A percentile compares a stretch with the other conserved stretches of the same genome.
Conservation (phyloP, 2,113 vertebrate species). For the Bothrops jararaca region DNA sequence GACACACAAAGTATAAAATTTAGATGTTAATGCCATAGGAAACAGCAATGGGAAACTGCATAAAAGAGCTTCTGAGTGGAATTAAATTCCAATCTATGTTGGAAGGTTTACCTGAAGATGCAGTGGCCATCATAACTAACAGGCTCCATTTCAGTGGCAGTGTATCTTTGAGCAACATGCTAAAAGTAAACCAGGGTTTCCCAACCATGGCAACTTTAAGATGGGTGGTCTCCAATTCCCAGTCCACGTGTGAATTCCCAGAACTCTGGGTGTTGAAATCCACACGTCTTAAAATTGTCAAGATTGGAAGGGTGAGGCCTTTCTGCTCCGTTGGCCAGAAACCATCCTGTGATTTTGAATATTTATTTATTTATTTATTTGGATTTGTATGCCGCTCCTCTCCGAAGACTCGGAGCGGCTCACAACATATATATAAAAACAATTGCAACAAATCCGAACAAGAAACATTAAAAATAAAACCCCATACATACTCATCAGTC, state of each 20-base stretch:
- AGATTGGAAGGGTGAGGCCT: neutral
- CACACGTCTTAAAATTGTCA: neutral
- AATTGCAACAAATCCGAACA: too few relatives aligned
- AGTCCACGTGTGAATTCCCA: neutral
- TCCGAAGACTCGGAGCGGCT: too few relatives aligned
- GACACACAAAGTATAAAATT: neutral
- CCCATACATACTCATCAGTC: too few relatives aligned
- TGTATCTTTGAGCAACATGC: neutral
- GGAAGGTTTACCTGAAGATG: neutral
- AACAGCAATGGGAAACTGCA: neutral
- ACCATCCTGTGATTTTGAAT: conserved; percentile 25
- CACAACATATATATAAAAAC: too few relatives aligned
- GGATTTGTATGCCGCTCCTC: too few relatives aligned
- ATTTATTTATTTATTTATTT: too few relatives aligned
- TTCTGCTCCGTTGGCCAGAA: neutral
- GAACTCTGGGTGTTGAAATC: neutral
- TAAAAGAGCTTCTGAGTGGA: neutral
- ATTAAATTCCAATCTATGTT: neutral
- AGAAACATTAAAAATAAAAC: too few relatives aligned
- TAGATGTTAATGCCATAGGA: neutral
- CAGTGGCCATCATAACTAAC: neutral
- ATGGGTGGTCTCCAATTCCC: neutral
- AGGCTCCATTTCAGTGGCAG: neutral
- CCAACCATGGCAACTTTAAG: neutral
- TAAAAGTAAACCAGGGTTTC: neutral